Evolutionary conservation across 2,113 vertebrate species (phyloP).

Genomic region (zebrafish (Danio rerio)): GRCz12tu NC_133184.1:25414001-25414500

Average conservation of each 20-base stretch:
- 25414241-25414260: neutral
- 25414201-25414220: constrained; percentile 75
- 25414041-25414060: constrained; percentile 87
- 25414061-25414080: constrained; percentile 87
- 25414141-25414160: constrained; percentile 87
- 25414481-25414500: neutral
- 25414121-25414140: constrained; percentile 92
- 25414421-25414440: neutral
- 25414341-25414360: constrained; percentile 94
- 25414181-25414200: constrained; percentile 87
- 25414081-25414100: constrained; percentile 79
- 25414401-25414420: constrained; percentile 85
- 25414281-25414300: constrained; percentile 83
- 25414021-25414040: constrained; percentile 89
- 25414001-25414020: neutral
- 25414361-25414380: constrained; percentile 88
- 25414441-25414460: neutral
- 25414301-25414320: constrained; percentile 89
- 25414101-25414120: constrained; percentile 87
- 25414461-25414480: neutral
- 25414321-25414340: constrained; percentile 88
- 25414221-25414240: neutral
- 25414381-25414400: constrained; percentile 85
- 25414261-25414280: neutral
- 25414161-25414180: constrained; percentile 85